These are phyloP conservation scores for Zaprionus obscuricornis DNA, from an alignment of 2,888 invertebrate species.

Conservation along the genomic window DNA sequence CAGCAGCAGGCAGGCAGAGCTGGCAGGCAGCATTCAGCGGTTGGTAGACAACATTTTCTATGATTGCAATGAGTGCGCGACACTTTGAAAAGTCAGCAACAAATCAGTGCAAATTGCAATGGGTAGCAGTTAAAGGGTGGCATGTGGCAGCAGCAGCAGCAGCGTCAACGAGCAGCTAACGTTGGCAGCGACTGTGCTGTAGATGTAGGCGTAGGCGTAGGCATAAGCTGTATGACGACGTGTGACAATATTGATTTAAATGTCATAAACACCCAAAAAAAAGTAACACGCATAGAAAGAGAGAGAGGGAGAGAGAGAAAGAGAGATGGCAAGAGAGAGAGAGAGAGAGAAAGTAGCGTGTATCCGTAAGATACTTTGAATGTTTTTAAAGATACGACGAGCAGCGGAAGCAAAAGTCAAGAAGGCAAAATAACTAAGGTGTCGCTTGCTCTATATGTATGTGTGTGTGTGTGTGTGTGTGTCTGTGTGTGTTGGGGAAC, in stretches of 20 bases:
- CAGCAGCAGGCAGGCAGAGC: constrained; percentile 8
- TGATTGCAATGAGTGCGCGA: constrained; percentile 55
- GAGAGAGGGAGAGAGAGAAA: not conserved
- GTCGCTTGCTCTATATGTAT: constrained; percentile 17
- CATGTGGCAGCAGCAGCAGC: too few species aligned
- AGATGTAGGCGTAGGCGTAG: not conserved
- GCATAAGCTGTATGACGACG: constrained; percentile 24
- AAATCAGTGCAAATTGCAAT: constrained; percentile 57
- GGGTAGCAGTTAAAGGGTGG: not conserved
- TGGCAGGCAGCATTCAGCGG: not conserved
- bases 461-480: constrained; percentile 14
- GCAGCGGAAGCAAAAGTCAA: constrained; percentile 74
- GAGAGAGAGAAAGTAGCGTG: constrained; percentile 62
- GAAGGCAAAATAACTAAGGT: constrained; percentile 44
- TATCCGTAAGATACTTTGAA: constrained; percentile 77
- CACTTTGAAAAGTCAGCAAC: constrained; percentile 57
- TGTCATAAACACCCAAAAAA: constrained; percentile 74
- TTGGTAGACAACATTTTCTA: constrained; percentile 30
- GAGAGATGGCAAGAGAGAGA: constrained; percentile 56
- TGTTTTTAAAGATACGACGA: constrained; percentile 65
- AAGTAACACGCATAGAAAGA: constrained; percentile 37
- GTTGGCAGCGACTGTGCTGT: not conserved
- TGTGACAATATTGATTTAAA: constrained; percentile 77
- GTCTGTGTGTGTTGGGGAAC: constrained; percentile 12
- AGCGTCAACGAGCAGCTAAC: too few species aligned